Evolutionary conservation across 1,140 invertebrate species (phyloP).

Genomic region (Drosophila funebris): DNA sequence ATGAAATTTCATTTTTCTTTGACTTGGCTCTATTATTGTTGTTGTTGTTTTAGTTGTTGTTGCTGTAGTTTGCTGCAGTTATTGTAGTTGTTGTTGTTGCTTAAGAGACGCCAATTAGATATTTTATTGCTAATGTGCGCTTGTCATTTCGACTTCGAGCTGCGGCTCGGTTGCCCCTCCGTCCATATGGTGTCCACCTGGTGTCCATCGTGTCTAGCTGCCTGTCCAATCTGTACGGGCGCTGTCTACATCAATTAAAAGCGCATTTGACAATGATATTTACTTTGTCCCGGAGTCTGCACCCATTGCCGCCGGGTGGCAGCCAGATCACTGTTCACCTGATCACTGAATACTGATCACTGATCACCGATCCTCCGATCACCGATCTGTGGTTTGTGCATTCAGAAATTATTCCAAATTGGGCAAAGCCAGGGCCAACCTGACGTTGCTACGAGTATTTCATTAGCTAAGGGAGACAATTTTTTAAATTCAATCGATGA

Average conservation of each 20-base stretch:
- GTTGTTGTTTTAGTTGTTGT: conserved; percentile 10
- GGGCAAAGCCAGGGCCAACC: conserved; percentile 16
- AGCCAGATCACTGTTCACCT: conserved; percentile 19
- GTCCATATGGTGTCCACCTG: not conserved
- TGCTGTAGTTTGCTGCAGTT: conserved; percentile 22
- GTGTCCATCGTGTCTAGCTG: conserved; percentile 58
- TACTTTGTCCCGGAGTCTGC: conserved; percentile 48
- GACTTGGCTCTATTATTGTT: conserved; percentile 17
- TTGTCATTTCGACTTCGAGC: conserved; percentile 58
- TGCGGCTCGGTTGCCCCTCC: conserved; percentile 24
- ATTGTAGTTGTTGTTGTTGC: conserved; percentile 32
- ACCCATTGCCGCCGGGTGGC: conserved; percentile 38
- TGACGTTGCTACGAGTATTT: not conserved
- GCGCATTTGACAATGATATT: conserved; percentile 81
- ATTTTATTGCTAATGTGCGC: conserved; percentile 81
- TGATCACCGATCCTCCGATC: conserved; percentile 4
- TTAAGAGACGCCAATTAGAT: conserved; percentile 72
- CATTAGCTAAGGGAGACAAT: not conserved
- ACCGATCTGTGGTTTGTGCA: conserved; percentile 22
- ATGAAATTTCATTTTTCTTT: conserved; percentile 70
- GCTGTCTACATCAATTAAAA: conserved; percentile 81
- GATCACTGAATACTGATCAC: not conserved
- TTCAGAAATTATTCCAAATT: conserved; percentile 37
- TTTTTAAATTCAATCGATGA: too few relatives aligned
- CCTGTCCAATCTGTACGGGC: conserved; percentile 74